Percentiles rank a stretch among this genome's conserved stretches.
These are phyloP conservation scores for Meriones psammophilus DNA, from an alignment of 2,797 vertebrate genomes.

Conservation along the genomic window DNA sequence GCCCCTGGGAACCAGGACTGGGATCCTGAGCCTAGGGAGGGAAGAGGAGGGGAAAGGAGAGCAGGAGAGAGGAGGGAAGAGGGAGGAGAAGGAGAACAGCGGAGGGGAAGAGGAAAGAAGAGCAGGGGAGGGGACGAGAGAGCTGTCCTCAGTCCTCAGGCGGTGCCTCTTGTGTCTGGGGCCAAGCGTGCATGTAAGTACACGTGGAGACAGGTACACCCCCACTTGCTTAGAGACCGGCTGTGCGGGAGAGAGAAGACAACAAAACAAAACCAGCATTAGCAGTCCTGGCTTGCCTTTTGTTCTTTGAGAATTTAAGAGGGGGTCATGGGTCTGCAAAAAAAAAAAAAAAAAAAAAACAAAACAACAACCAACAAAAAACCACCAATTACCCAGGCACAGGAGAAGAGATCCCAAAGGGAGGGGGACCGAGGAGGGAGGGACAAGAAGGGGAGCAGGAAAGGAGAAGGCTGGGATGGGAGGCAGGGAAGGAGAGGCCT, in stretches of 20 bases:
- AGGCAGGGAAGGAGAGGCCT: not conserved
- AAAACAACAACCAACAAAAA: no score
- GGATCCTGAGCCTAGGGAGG: not conserved
- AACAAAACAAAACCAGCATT: not conserved
- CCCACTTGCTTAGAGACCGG: not conserved
- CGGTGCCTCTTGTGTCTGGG: not conserved
- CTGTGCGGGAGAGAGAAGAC: not conserved
- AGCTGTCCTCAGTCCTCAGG: not conserved
- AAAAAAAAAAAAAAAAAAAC: no score
- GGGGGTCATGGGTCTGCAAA: not conserved
- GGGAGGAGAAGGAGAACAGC: no score
- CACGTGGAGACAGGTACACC: rapidly evolving
- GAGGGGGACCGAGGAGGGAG: not conserved
- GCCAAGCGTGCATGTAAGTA: not conserved
- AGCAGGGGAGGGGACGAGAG: not conserved
- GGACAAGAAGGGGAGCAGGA: no score
- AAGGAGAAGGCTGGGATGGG: not conserved
- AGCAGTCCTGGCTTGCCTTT: not conserved
- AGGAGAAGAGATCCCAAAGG: not conserved
- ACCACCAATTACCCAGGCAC: no score
- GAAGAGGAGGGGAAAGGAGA: not conserved
- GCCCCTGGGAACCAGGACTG: not conserved
- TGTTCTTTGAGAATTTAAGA: conserved; percentile 15
- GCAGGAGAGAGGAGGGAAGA: not conserved
- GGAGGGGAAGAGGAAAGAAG: not conserved